Evolutionary conservation across 2,797 vertebrate genomes (phyloP), one percentile per base, ranked within the genome.

Genomic region (Amblyopsis hoosieri): DNA sequence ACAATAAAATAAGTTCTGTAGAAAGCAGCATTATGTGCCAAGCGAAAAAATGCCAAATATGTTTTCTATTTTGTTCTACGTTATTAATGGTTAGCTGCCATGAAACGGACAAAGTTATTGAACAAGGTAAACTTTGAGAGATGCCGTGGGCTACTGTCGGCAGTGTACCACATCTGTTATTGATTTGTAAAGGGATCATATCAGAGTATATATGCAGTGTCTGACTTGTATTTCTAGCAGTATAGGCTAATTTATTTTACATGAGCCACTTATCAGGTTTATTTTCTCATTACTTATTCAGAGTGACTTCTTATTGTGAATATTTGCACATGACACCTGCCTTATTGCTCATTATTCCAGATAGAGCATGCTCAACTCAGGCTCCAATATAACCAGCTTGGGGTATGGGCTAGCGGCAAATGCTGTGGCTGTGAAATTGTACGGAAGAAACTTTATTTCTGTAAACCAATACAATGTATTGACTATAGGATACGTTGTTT

Each of bases 371-470:
- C 33, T 37, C 0, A 87, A 77, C 61, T 80, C 82, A 0, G 85
- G 19, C 23, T 23, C 85, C n/a, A 81, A 80, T 5, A 45, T 64
- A 60, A 91, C 90, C 29, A 80, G 91, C 52, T 81, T 94, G 0
- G 75, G 75, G 1, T 83, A 88, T 23, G 95, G 95, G 12, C 93
- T 94, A 50, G n/a, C 88, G 9, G 92, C 94, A 8, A 95, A 93
- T 14, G 4, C 85, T 10, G 29, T 90, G 60, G 90, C 95, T 1
- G 87, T 95, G 15, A 19, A 98, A 50, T 75, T 98, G 0, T 97
- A 93, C 69, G 95, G 95, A 12, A 96, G 94, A 85, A 96, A 93
- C 60, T 93, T 94, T 70, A 95, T 96, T 31, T 95, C 96, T 2
- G 83, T 23, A 23, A 23, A 3, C 23, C 23, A 23, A 23, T 23